Conservation (phyloP, 2,113 vertebrate species). For the rat (Rattus norvegicus) region GRCr8 NC_086028.1:27987001-27987500, state of each 20-base stretch:
- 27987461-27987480: not conserved
- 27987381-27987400: not conserved
- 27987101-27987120: not conserved
- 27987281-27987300: not conserved
- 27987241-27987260: not conserved
- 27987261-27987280: not conserved
- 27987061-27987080: not conserved
- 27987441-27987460: not conserved
- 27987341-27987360: not conserved
- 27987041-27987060: not conserved
- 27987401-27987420: not conserved
- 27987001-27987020: not conserved
- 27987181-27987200: not conserved
- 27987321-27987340: not conserved
- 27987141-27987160: not conserved
- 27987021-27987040: not conserved
- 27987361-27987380: not conserved
- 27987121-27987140: not conserved
- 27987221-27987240: not conserved
- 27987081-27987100: not conserved
- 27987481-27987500: not conserved
- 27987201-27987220: not conserved
- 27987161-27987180: not conserved
- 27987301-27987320: not conserved
- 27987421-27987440: not conserved